Base-by-base conservation (phyloP, 30 jellyfish, hydroid and myxozoan genomes). In the Rhopilema esculentum region DNA sequence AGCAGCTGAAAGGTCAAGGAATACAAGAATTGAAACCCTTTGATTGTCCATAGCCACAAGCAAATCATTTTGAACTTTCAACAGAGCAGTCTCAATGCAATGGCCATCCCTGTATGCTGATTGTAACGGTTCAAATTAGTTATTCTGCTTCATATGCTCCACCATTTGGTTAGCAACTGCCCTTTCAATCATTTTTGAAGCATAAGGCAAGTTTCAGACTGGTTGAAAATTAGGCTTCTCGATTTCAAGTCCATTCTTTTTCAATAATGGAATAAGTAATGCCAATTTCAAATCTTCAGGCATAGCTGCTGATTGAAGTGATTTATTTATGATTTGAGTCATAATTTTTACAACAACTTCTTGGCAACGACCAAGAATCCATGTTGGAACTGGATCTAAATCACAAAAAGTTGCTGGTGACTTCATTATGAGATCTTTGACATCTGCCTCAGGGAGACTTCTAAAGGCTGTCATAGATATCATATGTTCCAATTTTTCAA, bases 1-100 rank as follows among this genome's bases (percentile, higher is more conserved):
- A 40, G 94, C 94, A 73, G 94, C 89, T 20, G 89, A 73, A 29
- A 75, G 83, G 77, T 86, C 89, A 66, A 86, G 89, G 22, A 86
- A 76, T 61, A 76, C 76, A 25, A 61, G 89, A 86, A 86, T 75
- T 65, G 89, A 74, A 74, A 66, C 88, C 57, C 66, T 65, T 21
- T 86, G 85, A 65, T 63, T 86, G n/a, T n/a, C n/a, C n/a, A n/a
- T n/a, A n/a, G 95, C 84, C 53, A 50, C 75, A 2, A 84, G 82
- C 28, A 73, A 20, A 62, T 84, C 88, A 49, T 75, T 73, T 40
- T 86, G 77, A 16, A 73, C 95, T 40, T 76, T 74, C 18, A 86
- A 61, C 16, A 73, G 26, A n/a, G 89, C 88, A 73, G 84, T 86
- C 89, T 86, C 89, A 32, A 84, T 57, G 40, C 89, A 53, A 64